These are phyloP conservation scores for Catostylus mosaicus DNA, from an alignment of 30 jellyfish, hydroid and myxozoan species.

Conservation along the genomic window DNA sequence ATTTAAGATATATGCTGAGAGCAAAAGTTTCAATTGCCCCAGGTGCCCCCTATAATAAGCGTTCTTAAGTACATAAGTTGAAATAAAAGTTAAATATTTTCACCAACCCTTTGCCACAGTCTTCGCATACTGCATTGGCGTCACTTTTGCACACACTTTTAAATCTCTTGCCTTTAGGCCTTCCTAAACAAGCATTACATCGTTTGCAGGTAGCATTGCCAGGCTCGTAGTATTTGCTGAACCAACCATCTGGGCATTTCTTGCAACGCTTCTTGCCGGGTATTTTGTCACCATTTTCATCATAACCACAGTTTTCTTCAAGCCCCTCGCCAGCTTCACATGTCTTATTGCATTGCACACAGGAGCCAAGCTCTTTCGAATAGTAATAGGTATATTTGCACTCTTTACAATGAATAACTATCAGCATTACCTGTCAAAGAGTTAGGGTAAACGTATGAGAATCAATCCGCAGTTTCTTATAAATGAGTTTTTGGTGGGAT, in stretches of 20 bases:
- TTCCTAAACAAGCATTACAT: background rate
- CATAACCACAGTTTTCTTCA: conserved; percentile 35
- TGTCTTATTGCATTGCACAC: no score
- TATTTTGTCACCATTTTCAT: conserved; percentile 17
- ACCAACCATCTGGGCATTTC: background rate
- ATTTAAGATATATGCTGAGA: background rate
- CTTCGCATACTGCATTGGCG: conserved; percentile 14
- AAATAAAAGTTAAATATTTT: background rate
- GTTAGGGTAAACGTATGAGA: no score
- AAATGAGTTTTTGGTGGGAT: no score
- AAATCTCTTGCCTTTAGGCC: background rate
- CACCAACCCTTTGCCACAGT: conserved; percentile 1
- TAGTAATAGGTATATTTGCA: no score
- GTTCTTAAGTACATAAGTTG: background rate
- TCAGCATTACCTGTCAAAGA: no score
- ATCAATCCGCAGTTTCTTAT: no score
- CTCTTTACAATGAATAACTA: no score
- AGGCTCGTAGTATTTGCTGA: background rate
- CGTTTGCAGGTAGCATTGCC: background rate
- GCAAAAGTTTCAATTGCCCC: background rate
- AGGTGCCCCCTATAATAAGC: background rate
- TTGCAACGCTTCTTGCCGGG: background rate
- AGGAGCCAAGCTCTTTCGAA: no score
- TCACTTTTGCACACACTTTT: background rate
- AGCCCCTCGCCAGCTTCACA: conserved; percentile 32